Percentiles rank a stretch among this genome's conserved stretches.
These are phyloP conservation scores for Drosophila bifasciata DNA, from an alignment of 1,140 invertebrate species.

Conservation along the genomic window DNA sequence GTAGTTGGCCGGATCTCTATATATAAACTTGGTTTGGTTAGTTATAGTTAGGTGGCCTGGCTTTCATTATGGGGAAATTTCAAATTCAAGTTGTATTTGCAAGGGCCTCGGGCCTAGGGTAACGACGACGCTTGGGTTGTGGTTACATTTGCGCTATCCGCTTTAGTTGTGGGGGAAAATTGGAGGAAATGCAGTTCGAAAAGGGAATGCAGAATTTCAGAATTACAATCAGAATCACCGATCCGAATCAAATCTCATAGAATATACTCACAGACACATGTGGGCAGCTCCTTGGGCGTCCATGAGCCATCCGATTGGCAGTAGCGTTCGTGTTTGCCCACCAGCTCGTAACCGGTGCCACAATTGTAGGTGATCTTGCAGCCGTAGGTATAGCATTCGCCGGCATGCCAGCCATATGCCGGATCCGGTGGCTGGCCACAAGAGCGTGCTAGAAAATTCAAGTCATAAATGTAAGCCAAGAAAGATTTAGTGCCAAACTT, in stretches of 20 bases:
- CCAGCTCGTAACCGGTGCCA: slow-evolving; percentile 94
- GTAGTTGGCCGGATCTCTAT: no score
- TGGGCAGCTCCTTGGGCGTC: slow-evolving; percentile 94
- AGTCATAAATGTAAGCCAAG: no score
- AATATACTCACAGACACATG: slow-evolving; percentile 92
- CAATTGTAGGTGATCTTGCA: slow-evolving; percentile 97
- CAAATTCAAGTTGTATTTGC: slow-evolving; percentile 20
- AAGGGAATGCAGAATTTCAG: slow-evolving; percentile 47
- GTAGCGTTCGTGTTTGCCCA: slow-evolving; percentile 92
- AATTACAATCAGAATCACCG: slow-evolving; percentile 40
- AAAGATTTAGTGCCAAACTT: no score
- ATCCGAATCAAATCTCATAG: slow-evolving; percentile 6
- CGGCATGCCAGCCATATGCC: slow-evolving; percentile 95
- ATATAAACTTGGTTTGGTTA: no score
- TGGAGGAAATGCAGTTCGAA: slow-evolving; percentile 20
- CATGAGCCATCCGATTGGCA: slow-evolving; percentile 95
- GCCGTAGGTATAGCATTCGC: slow-evolving; percentile 95
- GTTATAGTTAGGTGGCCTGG: no score
- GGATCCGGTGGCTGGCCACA: slow-evolving; percentile 95
- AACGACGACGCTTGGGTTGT: slow-evolving; percentile 69
- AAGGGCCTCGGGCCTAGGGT: slow-evolving; percentile 38
- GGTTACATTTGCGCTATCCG: slow-evolving; percentile 77
- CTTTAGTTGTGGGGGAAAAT: slow-evolving; percentile 39
- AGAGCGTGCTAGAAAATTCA: slow-evolving; percentile 87
- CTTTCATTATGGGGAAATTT: slow-evolving; percentile 44